These are phyloP conservation scores for Pterocles gutturalis DNA, from an alignment of 2,113 vertebrate genomes.

Conservation along the genomic window DNA sequence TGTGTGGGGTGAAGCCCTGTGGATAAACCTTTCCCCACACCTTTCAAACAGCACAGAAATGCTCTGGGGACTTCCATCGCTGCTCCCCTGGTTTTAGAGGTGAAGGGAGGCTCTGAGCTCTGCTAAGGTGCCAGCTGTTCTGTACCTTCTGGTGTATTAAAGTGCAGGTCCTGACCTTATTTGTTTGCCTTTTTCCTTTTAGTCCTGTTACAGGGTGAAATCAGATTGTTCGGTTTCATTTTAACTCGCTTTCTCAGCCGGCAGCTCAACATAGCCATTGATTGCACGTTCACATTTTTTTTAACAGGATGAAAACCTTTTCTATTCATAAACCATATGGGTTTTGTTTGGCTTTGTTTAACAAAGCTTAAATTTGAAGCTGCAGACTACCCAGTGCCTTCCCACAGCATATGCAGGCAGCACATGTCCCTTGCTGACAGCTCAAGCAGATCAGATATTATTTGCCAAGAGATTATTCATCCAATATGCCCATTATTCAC, in stretches of 20 bases:
- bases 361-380: slow-evolving; percentile 42
- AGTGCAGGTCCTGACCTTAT: background rate
- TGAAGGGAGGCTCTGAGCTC: background rate
- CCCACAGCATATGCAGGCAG: background rate
- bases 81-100: background rate
- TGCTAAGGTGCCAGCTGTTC: background rate
- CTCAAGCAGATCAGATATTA: slow-evolving; percentile 21
- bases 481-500: background rate
- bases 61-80: background rate
- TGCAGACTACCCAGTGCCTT: slow-evolving; percentile 28
- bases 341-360: slow-evolving; percentile 46
- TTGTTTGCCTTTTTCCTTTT: background rate
- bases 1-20: background rate
- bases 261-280: background rate
- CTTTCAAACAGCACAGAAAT: background rate
- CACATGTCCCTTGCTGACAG: background rate
- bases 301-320: slow-evolving; percentile 9
- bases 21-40: background rate
- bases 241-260: background rate
- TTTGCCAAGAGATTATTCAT: slow-evolving; percentile 60
- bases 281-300: background rate
- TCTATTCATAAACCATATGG: slow-evolving; percentile 24
- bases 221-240: background rate
- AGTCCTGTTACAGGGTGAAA: background rate
- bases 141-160: background rate